A percentile compares a stretch with the other conserved stretches of the same genome.
Evolutionary conservation across 2,797 vertebrate genomes (phyloP).

Genomic region (Hephaestus fuliginosus): DNA sequence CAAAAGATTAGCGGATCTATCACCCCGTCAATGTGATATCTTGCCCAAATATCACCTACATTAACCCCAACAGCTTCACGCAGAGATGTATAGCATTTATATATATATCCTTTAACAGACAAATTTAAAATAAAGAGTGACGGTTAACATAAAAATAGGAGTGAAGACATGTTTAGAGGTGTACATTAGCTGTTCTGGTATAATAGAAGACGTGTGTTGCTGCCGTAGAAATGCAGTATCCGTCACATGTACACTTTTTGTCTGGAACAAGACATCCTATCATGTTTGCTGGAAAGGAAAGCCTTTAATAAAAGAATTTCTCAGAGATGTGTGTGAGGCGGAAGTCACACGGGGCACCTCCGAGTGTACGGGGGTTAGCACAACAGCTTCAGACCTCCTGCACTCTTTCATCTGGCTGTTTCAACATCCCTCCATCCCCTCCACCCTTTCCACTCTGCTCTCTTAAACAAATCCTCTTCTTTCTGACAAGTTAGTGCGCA

Average conservation of each 20-base stretch:
- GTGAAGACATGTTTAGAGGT: not conserved
- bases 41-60: slow-evolving; percentile 27
- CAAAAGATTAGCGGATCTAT: slow-evolving; percentile 23
- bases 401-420: slow-evolving; percentile 75
- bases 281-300: slow-evolving; percentile 10
- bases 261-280: not conserved
- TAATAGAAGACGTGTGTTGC: not conserved
- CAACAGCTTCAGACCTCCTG: slow-evolving; percentile 76
- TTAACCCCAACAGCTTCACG: not conserved
- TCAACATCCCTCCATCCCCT: slow-evolving; percentile 66
- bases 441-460: slow-evolving; percentile 45
- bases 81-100: not conserved
- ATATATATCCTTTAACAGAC: not conserved
- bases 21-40: slow-evolving; percentile 24
- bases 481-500: slow-evolving; percentile 50
- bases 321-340: slow-evolving; percentile 49
- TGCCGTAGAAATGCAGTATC: not conserved
- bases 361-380: slow-evolving; percentile 66
- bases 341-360: slow-evolving; percentile 59
- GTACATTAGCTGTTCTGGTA: not conserved
- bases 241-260: slow-evolving; percentile 1
- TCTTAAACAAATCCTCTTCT: slow-evolving; percentile 75
- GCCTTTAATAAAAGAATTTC: slow-evolving; percentile 37
- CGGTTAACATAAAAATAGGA: not conserved
- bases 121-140: not conserved